Evolutionary conservation across 2,113 vertebrate genomes (phyloP).

Genomic region (Myodes glareolus): DNA sequence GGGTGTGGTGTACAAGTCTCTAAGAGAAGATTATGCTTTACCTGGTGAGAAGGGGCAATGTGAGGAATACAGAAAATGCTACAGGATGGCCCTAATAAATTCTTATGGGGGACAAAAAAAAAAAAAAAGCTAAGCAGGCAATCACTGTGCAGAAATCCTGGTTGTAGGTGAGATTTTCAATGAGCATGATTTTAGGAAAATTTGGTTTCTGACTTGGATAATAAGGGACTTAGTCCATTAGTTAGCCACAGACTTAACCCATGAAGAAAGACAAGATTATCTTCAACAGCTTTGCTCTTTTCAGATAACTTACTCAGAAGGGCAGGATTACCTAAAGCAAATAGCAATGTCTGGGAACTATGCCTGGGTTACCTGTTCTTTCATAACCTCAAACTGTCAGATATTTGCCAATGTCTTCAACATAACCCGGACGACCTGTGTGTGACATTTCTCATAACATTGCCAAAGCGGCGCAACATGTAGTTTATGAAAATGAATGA

Average conservation of each 20-base stretch:
- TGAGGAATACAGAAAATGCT: conserved; percentile 97
- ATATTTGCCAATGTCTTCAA: conserved; percentile 97
- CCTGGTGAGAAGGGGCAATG: conserved; percentile 99
- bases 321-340: conserved; percentile 97
- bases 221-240: conserved; percentile 97
- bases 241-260: conserved; percentile 96
- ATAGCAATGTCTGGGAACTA: conserved; percentile 98
- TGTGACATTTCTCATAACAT: conserved; percentile 98
- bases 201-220: conserved; percentile 96
- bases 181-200: conserved; percentile 96
- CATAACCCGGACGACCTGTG: conserved; percentile 96
- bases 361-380: conserved; percentile 98
- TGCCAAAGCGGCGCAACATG: conserved; percentile 97
- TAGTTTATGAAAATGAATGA: conserved; percentile 94
- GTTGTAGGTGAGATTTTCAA: conserved; percentile 98
- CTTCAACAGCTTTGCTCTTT: conserved; percentile 96
- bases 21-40: conserved; percentile 97
- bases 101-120: conserved; percentile 96
- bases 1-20: conserved; percentile 96
- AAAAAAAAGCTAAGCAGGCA: conserved; percentile 96
- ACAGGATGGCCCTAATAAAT: conserved; percentile 96
- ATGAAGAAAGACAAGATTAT: conserved; percentile 96
- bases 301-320: conserved; percentile 92
- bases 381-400: conserved; percentile 97
- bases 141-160: conserved; percentile 97